Conservation (phyloP, 2,888 invertebrate genomes). For the Caenorhabditis wallacei region DNA sequence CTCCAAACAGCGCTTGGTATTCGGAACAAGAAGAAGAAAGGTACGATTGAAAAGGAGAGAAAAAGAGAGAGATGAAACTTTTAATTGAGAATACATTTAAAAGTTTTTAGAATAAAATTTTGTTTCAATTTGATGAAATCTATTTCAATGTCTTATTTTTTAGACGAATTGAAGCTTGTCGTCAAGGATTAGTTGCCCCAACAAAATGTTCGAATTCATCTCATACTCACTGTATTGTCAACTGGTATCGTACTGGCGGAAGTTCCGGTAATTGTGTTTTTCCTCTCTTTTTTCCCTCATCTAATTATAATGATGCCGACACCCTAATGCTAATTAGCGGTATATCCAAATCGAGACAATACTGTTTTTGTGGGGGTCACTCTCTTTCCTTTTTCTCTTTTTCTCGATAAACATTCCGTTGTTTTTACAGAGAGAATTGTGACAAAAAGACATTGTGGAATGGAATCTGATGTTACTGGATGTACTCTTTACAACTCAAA, state of each 20-base stretch:
- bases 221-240: slow-evolving; percentile 81
- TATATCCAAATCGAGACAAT: slow-evolving; percentile 34
- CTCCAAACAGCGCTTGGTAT: slow-evolving; percentile 74
- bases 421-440: slow-evolving; percentile 75
- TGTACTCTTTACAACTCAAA: slow-evolving; percentile 80
- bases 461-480: slow-evolving; percentile 75
- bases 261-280: slow-evolving; percentile 67
- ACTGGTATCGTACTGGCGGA: slow-evolving; percentile 75
- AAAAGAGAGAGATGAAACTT: too few species aligned
- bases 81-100: too few species aligned
- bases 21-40: slow-evolving; percentile 76
- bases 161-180: slow-evolving; percentile 73
- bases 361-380: slow-evolving; percentile 25
- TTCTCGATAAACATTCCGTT: slow-evolving; percentile 15
- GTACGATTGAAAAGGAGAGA: slow-evolving; percentile 30
- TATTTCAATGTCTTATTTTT: slow-evolving; percentile 2
- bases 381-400: neutral
- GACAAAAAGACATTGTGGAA: slow-evolving; percentile 79
- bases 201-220: slow-evolving; percentile 75
- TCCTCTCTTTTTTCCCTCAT: neutral
- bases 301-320: slow-evolving; percentile 58
- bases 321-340: slow-evolving; percentile 44
- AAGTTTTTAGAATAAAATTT: too few species aligned
- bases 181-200: slow-evolving; percentile 73
- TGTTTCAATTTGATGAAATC: too few species aligned